phyloP scores from a whole-genome alignment of 2,797 vertebrate species.

The Myotis vivesi region DNA sequence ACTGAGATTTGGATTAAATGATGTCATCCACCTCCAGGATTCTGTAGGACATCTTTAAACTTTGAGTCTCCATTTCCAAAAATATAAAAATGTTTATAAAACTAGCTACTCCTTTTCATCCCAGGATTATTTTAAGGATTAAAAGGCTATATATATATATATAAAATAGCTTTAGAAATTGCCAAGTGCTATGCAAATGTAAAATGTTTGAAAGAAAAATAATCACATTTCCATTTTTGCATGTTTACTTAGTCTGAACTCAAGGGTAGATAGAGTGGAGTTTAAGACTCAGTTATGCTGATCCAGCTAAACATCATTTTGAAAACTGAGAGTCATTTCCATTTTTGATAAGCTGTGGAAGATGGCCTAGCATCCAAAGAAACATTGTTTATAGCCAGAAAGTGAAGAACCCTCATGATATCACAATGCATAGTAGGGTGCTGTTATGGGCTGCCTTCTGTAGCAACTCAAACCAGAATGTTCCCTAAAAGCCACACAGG shows the following conservation, averaged over 20 bases:
- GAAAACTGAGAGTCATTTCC: neutral
- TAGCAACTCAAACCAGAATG: neutral
- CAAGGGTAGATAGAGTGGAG: neutral
- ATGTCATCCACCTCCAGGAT: neutral
- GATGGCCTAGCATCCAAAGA: neutral
- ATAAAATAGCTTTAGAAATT: slow-evolving; percentile 1
- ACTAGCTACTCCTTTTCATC: neutral
- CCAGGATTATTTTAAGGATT: neutral
- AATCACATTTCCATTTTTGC: neutral
- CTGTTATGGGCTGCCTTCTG: neutral
- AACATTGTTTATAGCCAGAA: neutral
- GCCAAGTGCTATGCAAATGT: neutral
- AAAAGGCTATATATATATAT: neutral
- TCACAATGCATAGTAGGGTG: neutral
- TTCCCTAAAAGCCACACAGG: neutral
- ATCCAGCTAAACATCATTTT: neutral
- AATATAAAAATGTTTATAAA: neutral
- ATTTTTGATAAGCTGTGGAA: neutral
- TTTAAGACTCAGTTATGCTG: neutral
- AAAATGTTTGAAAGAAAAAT: slow-evolving; percentile 9
- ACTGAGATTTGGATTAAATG: neutral
- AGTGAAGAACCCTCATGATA: neutral
- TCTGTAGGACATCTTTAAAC: neutral
- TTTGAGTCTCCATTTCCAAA: neutral
- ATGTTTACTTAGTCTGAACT: neutral